These are phyloP conservation scores for Gortyna flavago DNA, from an alignment of 2,888 invertebrate species.

Conservation along the genomic window DNA sequence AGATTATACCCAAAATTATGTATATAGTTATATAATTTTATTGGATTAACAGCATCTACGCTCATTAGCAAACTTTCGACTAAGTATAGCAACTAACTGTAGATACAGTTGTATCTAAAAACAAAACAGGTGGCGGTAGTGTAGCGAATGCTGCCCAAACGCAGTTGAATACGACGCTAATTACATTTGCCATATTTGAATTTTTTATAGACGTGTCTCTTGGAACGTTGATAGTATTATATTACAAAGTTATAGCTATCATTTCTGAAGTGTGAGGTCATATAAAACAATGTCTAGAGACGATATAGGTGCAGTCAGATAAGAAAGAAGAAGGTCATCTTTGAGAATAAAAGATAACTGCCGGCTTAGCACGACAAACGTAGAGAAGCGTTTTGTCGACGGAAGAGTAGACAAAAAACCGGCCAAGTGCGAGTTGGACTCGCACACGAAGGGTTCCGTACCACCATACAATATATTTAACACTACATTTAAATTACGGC, in stretches of 20 bases:
- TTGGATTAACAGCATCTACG: neutral
- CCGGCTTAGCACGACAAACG: neutral
- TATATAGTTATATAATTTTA: too few relatives aligned
- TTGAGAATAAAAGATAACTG: neutral
- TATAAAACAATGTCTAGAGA: neutral
- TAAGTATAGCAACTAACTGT: slow-evolving; percentile 8
- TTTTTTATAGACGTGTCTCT: slow-evolving; percentile 3
- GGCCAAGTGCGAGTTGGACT: too few relatives aligned
- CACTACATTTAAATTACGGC: too few relatives aligned
- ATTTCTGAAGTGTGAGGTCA: neutral
- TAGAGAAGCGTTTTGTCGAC: neutral
- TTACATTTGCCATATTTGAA: slow-evolving; percentile 26
- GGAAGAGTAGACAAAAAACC: neutral
- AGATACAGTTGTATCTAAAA: neutral
- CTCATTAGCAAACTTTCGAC: neutral
- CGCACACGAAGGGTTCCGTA: too few relatives aligned
- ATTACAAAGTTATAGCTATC: slow-evolving; percentile 12
- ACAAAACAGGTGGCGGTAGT: slow-evolving; percentile 29
- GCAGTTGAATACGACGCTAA: slow-evolving; percentile 8
- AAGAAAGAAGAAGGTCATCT: neutral
- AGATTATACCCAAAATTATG: neutral
- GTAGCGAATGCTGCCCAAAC: slow-evolving; percentile 33
- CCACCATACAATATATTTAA: too few relatives aligned
- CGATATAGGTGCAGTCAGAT: neutral
- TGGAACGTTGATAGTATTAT: slow-evolving; percentile 14